Evolutionary conservation across 1,140 invertebrate genomes (phyloP).

Genomic region (Propsilocerus akamusi): DNA sequence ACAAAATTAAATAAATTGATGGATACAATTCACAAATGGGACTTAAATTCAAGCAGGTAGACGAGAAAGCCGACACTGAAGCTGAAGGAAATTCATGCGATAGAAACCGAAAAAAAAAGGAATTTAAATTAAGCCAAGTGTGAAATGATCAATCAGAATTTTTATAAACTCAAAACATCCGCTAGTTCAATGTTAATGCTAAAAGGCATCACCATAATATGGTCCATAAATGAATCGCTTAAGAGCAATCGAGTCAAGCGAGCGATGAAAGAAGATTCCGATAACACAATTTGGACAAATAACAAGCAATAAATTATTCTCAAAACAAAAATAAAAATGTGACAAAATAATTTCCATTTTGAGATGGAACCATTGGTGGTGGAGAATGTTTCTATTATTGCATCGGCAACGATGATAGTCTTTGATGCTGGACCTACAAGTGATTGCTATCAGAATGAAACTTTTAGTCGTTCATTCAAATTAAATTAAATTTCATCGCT

Average conservation of each 20-base stretch:
- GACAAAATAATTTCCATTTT: conserved; percentile 1
- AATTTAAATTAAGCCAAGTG: conserved; percentile 2
- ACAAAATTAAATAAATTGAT: conserved; percentile 4
- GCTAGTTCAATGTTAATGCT: no score
- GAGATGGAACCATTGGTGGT: no score
- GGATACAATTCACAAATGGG: background rate
- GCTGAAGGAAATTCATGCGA: background rate
- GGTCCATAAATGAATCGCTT: no score
- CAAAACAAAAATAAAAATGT: background rate
- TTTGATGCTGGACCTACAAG: no score
- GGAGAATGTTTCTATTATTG: no score
- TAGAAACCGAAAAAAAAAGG: background rate
- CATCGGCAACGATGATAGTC: no score
- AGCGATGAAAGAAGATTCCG: conserved; percentile 2
- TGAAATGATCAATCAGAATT: conserved; percentile 4
- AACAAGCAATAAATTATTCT: background rate
- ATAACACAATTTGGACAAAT: background rate
- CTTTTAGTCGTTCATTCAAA: no score
- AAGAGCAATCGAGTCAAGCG: no score
- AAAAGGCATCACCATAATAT: no score
- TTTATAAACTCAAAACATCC: background rate
- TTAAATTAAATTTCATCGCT: no score
- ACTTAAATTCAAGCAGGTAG: no score
- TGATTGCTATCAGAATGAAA: no score
- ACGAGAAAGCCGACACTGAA: background rate